Evolutionary conservation across 1,140 invertebrate species (phyloP), one percentile per base, ranked within the genome.

Genomic region (Pogonus chalceus): DNA sequence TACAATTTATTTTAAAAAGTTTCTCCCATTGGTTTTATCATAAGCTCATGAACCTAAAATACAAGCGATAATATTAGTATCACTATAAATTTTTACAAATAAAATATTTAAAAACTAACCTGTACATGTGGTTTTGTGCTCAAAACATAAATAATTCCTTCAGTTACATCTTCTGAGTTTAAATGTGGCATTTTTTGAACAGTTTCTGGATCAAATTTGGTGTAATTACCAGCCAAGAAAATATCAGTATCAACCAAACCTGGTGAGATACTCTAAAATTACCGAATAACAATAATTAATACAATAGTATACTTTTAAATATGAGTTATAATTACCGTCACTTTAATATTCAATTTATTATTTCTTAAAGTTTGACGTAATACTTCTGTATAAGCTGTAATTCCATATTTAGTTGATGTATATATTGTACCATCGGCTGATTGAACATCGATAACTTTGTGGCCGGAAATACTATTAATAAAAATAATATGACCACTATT

Each of bases 401-500:
- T 74, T 12, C 79, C 79, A 62, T 73, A 74, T 65, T 84, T 84
- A 0, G 79, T 78, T 0, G 78, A 79, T 20, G 74, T 64, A 64
- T 84, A 81, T 53, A 76, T 72, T 53, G 75, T 71, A 9, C 3
- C 4, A 43, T 12, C 37, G 73, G 70, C 54, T 66, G 54, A 2
- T 59, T 39, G 9, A 55, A 54, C 9, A 18, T 55, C 23, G 24
- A 60, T 53, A 1, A 75, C 62, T 53, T 64, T 58, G 37, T 76
- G 75, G 12, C 73, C 75, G 26, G 60, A 49, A 18, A 73, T 51
- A 58, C 75, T 77, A 48, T 78, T 81, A 31, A 84, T 72, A 52
- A 81, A 74, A 49, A 84, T 76, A 53, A 84, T 77, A 58, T 86
- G 82, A 1, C 84, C 84, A 57, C 81, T 73, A 12, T 69, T 63